A percentile compares a stretch with the other conserved stretches of the same genome.
Conservation (phyloP, 2,113 vertebrate genomes). For the Formicarius rufipectus region DNA sequence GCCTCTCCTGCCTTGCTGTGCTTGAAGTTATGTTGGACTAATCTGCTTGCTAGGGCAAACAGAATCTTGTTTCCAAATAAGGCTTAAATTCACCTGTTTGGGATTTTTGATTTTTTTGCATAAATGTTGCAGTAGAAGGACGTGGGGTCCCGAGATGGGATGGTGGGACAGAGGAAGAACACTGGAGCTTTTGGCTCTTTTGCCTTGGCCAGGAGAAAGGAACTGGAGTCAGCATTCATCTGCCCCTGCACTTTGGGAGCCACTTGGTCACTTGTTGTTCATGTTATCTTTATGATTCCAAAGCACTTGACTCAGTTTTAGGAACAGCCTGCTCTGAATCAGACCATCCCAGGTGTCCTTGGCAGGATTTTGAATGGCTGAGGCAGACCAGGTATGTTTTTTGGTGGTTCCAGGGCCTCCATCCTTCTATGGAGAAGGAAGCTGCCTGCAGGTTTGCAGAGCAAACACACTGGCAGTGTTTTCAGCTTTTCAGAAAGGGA, state of each 20-base stretch:
- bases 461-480: neutral
- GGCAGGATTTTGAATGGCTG: neutral
- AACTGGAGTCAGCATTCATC: neutral
- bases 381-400: neutral
- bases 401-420: neutral
- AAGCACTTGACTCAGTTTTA: neutral
- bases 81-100: neutral
- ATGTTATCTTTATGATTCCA: neutral
- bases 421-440: accelerated
- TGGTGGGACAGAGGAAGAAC: neutral
- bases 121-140: neutral
- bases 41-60: neutral
- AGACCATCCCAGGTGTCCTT: accelerated
- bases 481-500: neutral
- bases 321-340: neutral
- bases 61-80: neutral
- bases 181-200: neutral
- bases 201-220: neutral
- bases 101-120: neutral
- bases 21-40: neutral
- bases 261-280: neutral
- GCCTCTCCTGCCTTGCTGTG: neutral
- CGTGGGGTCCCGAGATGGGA: accelerated
- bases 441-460: neutral
- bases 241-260: neutral